phyloP scores from a whole-genome alignment of 2,888 invertebrate species.

The Aromia moschata region DNA sequence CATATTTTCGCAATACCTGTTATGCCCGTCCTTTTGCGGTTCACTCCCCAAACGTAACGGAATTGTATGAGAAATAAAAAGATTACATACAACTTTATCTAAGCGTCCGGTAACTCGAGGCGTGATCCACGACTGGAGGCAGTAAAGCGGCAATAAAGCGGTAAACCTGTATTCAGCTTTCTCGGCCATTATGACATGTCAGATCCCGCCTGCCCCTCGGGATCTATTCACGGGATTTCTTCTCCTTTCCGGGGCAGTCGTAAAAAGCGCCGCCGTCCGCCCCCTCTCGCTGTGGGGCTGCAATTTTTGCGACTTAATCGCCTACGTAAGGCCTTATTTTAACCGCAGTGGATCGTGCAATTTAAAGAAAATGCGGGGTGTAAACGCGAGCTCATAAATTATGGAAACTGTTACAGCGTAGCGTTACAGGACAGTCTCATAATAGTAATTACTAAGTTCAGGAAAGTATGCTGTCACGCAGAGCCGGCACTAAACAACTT shows the following conservation, averaged over 20 bases:
- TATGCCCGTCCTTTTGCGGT: too few species aligned
- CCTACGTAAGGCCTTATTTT: neutral
- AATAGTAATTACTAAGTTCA: too few species aligned
- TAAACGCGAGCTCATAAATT: too few species aligned
- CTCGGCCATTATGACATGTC: conserved; percentile 1
- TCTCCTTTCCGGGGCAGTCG: neutral
- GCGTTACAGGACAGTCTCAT: too few species aligned
- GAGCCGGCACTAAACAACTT: too few species aligned
- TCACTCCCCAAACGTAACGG: too few species aligned
- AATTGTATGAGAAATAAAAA: neutral
- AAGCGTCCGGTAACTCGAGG: neutral
- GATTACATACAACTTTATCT: neutral
- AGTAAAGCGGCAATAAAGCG: conserved; percentile 1
- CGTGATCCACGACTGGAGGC: neutral
- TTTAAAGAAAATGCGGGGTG: too few species aligned
- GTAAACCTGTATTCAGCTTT: conserved; percentile 4
- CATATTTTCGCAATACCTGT: too few species aligned
- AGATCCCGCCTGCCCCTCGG: neutral
- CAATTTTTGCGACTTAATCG: neutral
- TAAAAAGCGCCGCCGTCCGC: neutral
- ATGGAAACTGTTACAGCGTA: too few species aligned
- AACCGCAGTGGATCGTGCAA: too few species aligned
- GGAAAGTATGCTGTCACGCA: too few species aligned
- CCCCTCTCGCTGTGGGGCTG: neutral
- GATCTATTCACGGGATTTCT: neutral